Percentiles rank a stretch among this genome's conserved stretches.
These are phyloP conservation scores for Tichodroma muraria DNA, from an alignment of 2,113 vertebrate genomes.

Conservation along the genomic window DNA sequence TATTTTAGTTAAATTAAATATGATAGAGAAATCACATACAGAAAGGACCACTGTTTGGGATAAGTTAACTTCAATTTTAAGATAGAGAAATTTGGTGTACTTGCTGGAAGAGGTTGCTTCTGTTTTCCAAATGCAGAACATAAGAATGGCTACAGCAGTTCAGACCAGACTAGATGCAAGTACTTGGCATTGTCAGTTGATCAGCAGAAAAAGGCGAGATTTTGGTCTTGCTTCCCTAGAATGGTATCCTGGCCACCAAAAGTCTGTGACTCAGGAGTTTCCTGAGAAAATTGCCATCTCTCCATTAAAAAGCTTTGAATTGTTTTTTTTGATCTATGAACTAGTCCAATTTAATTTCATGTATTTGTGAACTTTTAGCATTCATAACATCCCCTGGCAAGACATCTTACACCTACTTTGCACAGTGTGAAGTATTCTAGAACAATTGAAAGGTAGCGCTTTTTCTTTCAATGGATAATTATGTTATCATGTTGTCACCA, in stretches of 20 bases:
- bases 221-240: neutral
- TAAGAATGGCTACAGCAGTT: neutral
- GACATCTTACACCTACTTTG: neutral
- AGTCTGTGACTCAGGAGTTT: neutral
- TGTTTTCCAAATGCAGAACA: neutral
- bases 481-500: neutral
- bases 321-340: neutral
- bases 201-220: rapidly evolving
- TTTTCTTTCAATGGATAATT: neutral
- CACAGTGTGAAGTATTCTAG: neutral
- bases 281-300: neutral
- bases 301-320: neutral
- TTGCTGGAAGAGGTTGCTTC: neutral
- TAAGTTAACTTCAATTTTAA: neutral
- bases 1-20: neutral
- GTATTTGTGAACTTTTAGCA: neutral
- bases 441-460: neutral
- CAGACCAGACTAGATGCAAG: neutral
- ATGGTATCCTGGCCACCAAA: neutral
- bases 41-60: neutral
- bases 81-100: neutral
- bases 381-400: neutral
- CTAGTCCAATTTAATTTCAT: neutral
- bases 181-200: neutral
- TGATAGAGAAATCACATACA: neutral